Conservation (phyloP, 2,113 vertebrate genomes). For the Bubo blakistoni region DNA sequence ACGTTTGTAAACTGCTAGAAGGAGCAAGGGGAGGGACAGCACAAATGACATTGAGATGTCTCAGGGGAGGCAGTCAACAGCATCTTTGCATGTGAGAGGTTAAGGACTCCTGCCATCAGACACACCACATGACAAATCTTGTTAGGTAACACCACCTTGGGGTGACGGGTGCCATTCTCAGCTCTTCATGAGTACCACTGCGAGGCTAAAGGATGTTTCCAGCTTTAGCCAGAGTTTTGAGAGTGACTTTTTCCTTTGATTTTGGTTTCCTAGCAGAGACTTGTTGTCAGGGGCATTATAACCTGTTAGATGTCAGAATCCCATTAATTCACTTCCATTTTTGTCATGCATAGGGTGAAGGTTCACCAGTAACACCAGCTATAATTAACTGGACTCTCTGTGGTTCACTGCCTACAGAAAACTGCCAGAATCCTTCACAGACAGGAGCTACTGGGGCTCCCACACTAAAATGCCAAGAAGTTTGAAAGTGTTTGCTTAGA, state of each 20-base stretch:
- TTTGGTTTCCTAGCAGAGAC: not conserved
- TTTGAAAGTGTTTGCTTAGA: not conserved
- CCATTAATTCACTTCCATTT: not conserved
- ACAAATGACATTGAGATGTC: fast-evolving
- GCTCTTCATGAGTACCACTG: not conserved
- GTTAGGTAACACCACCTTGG: not conserved
- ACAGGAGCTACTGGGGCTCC: not conserved
- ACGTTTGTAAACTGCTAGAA: not conserved
- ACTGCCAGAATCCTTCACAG: not conserved
- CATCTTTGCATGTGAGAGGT: not conserved
- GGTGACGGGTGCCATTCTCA: not conserved
- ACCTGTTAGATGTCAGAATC: not conserved
- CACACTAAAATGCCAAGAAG: not conserved
- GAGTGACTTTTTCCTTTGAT: not conserved
- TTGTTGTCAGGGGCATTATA: not conserved
- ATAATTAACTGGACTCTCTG: not conserved
- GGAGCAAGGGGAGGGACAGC: not conserved
- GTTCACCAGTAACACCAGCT: not conserved
- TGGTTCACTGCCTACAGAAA: not conserved
- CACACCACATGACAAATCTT: not conserved
- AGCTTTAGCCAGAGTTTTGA: not conserved
- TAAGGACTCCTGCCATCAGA: not conserved
- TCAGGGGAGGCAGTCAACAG: not conserved
- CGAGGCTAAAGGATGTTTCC: not conserved
- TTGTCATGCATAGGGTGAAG: not conserved